Evolutionary conservation across 2,797 vertebrate genomes (phyloP).

Genomic region (Spinus olivaceus): DNA sequence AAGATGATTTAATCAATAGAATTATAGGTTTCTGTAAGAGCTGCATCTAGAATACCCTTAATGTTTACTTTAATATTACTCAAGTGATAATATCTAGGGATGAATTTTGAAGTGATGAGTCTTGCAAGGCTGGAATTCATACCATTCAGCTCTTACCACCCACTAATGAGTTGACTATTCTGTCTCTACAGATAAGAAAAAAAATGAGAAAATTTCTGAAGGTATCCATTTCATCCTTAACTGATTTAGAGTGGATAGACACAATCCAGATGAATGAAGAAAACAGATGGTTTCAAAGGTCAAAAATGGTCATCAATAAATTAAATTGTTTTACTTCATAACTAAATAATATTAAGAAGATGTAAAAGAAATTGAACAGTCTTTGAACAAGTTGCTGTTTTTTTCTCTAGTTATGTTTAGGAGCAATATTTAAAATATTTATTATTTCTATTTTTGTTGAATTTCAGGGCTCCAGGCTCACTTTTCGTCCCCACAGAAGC

Average conservation of each 20-base stretch:
- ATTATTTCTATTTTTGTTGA: too few species aligned
- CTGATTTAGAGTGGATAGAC: neutral
- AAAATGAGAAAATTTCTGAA: neutral
- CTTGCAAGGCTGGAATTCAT: neutral
- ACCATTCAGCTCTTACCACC: neutral
- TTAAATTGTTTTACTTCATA: neutral
- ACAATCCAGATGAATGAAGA: neutral
- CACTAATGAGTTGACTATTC: neutral
- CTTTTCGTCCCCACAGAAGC: neutral
- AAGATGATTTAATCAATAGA: slow-evolving; percentile 31
- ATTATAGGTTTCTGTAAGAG: neutral
- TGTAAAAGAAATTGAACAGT: neutral
- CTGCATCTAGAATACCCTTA: neutral
- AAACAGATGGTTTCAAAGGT: accelerated
- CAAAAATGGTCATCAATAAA: neutral
- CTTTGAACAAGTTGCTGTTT: neutral
- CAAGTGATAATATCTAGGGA: neutral
- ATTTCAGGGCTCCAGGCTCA: neutral
- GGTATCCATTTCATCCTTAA: neutral
- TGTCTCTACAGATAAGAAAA: neutral
- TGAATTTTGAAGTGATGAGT: neutral
- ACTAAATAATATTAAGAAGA: neutral
- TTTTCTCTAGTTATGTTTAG: neutral
- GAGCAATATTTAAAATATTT: neutral
- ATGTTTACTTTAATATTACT: neutral